Conservation (phyloP, 2,888 invertebrate species). For the Cetonia aurata region DNA sequence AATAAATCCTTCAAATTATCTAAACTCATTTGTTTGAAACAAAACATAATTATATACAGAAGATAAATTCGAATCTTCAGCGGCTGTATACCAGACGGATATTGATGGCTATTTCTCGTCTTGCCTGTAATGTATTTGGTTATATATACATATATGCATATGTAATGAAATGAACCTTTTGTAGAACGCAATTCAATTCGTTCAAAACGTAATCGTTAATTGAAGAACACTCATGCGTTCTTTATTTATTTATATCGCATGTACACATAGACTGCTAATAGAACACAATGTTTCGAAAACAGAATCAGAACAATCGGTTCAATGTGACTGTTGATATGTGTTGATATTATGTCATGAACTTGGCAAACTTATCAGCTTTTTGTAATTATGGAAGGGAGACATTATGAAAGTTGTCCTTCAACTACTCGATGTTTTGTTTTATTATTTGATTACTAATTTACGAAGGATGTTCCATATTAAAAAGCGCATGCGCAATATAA, state of each 20-base stretch:
- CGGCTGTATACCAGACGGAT: too few species aligned
- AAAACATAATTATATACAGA: too few species aligned
- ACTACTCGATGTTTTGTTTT: too few species aligned
- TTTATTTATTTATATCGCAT: conserved; percentile 23
- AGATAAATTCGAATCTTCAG: too few species aligned
- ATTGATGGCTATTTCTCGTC: background rate
- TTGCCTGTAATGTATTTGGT: background rate
- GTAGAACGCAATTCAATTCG: conserved; percentile 26
- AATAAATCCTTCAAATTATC: too few species aligned
- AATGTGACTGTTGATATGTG: background rate
- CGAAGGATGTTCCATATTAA: too few species aligned
- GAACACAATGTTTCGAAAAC: conserved; percentile 23
- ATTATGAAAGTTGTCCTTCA: too few species aligned
- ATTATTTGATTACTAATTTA: too few species aligned
- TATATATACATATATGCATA: background rate
- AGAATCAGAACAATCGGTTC: conserved; percentile 16
- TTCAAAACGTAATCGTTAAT: conserved; percentile 15
- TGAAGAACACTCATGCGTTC: conserved; percentile 16
- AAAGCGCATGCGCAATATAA: too few species aligned
- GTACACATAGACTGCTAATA: background rate
- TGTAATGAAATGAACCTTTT: background rate
- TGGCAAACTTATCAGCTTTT: conserved; percentile 8
- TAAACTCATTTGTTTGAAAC: too few species aligned
- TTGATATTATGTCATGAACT: conserved; percentile 12
- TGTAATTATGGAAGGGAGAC: too few species aligned